A percentile compares a stretch with the other conserved stretches of the same genome.
Evolutionary conservation across 2,888 invertebrate genomes (phyloP).

Genomic region (Stratiomys singularior): DNA sequence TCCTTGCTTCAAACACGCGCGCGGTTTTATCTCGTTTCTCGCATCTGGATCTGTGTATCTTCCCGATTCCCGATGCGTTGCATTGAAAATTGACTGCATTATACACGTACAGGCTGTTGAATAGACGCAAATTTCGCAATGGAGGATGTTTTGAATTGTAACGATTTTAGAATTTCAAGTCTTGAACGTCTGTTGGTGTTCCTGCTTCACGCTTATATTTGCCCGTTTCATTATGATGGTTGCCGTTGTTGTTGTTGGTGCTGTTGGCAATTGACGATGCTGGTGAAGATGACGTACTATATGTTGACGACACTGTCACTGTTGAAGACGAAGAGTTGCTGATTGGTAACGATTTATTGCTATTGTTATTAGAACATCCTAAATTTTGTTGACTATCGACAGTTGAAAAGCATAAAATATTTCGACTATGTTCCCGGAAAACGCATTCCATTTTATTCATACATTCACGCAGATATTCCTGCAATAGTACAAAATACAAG

Average conservation of each 20-base stretch:
- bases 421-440: conserved; percentile 69
- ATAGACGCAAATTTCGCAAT: background rate
- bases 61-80: background rate
- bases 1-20: background rate
- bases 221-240: conserved; percentile 62
- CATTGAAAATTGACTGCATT: background rate
- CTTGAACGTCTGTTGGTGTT: conserved; percentile 87
- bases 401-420: conserved; percentile 55
- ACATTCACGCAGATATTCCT: conserved; percentile 85
- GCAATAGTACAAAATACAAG: conserved; percentile 59
- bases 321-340: conserved; percentile 60
- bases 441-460: conserved; percentile 83
- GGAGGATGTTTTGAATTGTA: background rate
- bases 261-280: conserved; percentile 49
- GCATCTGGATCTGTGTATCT: background rate
- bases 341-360: conserved; percentile 56
- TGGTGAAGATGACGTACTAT: conserved; percentile 47
- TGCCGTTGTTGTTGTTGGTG: background rate
- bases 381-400: conserved; percentile 59
- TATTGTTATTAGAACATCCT: conserved; percentile 53
- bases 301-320: conserved; percentile 58
- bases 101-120: background rate
- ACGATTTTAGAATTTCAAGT: conserved; percentile 76
- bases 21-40: background rate
- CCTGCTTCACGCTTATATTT: conserved; percentile 79